Base-by-base conservation (phyloP, 2,797 vertebrate species). In the Pteropus rufus region DNA sequence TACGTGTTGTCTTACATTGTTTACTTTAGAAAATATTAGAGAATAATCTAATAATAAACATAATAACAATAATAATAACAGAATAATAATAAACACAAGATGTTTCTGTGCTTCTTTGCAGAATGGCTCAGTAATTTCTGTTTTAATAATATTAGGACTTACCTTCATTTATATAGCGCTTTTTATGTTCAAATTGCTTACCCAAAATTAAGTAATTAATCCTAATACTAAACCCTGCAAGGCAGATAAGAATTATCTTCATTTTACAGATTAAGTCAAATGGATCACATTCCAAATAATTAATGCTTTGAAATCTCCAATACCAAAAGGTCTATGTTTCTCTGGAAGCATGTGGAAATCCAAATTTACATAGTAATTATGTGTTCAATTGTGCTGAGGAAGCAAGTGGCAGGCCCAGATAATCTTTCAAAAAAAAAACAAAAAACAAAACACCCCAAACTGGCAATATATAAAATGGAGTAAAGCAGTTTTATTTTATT, bases 301-400 rank as follows among this genome's bases (percentile, higher is more conserved):
- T 95, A 96, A 95, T 91, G 56, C 96, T 94, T 97, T 4, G 6
- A 94, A 97, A 92, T 94, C 64, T 94, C 84, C 15, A 92, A 26
- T 82, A 75, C 93, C 89, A 95, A 96, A 96, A 94, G 83, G 80
- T 89, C 87, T 93, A 2, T 36, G 60, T 93, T 96, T 72, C 70
- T 87, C 56, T 67, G 95, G 60, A 98, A 95, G 76, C 94, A 96
- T 81, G 94, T 96, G 76, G 84, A 95, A 96, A 92, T 34, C 39
- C 67, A 92, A 72, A 97, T 98, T 98, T 97, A 95, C 97, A 97
- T 97, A 97, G 87, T 96, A 97, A 97, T 98, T 97, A 94, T 81
- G 70, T 96, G 93, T 95, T 94, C 93, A 96, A 52, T 96, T 97
- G 96, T 98, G 89, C 93, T 92, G 76, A 87, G 87, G 81, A 97